These are phyloP conservation scores for Cephus pygmeus DNA, from an alignment of 2,888 invertebrate genomes.

Conservation along the genomic window DNA sequence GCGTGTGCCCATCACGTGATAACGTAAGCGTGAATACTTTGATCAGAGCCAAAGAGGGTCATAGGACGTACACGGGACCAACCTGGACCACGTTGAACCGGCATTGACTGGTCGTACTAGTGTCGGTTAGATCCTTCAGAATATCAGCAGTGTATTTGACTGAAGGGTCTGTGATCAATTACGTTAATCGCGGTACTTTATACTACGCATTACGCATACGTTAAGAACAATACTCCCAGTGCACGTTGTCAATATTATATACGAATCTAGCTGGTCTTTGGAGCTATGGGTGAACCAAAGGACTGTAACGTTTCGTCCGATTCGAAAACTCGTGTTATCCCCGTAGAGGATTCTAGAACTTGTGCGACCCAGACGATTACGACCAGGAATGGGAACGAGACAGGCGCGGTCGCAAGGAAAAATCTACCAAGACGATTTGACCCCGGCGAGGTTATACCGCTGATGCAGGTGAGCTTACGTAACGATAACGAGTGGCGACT, in stretches of 20 bases:
- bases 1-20: background rate
- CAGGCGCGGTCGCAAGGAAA: background rate
- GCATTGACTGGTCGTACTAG: background rate
- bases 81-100: background rate
- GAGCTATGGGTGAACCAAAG: background rate
- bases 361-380: background rate
- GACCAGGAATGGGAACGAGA: background rate
- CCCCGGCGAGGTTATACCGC: slow-evolving; percentile 32
- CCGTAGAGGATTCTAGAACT: background rate
- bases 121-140: background rate
- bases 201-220: background rate
- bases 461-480: slow-evolving; percentile 53
- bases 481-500: slow-evolving; percentile 25
- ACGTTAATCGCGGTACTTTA: background rate
- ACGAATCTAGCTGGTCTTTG: background rate
- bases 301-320: background rate
- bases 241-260: background rate
- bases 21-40: background rate
- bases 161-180: background rate
- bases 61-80: background rate
- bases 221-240: background rate
- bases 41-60: background rate
- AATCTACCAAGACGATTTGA: slow-evolving; percentile 1
- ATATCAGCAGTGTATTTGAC: background rate
- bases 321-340: background rate